These are phyloP conservation scores for Cinara cedri DNA, from an alignment of 2,888 invertebrate genomes.

Conservation along the genomic window DNA sequence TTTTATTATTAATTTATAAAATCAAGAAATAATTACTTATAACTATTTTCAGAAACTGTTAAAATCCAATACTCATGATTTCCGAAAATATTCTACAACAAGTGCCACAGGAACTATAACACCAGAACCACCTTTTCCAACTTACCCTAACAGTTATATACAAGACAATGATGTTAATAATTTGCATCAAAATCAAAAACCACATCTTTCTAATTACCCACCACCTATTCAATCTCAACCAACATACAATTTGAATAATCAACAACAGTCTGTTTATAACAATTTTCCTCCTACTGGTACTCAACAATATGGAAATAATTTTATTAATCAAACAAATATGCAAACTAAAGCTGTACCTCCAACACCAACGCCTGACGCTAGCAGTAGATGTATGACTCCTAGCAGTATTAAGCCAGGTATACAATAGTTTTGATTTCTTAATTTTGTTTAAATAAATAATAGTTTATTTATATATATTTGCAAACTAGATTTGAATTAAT, in stretches of 20 bases:
- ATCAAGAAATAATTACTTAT: neutral
- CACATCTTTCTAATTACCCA: slow-evolving; percentile 10
- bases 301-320: slow-evolving; percentile 31
- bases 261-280: slow-evolving; percentile 15
- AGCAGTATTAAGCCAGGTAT: slow-evolving; percentile 44
- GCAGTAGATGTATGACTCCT: slow-evolving; percentile 44
- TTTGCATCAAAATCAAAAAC: slow-evolving; percentile 12
- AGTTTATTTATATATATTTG: no score
- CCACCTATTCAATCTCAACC: slow-evolving; percentile 24
- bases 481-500: neutral
- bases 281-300: neutral
- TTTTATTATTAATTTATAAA: neutral
- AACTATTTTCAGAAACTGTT: slow-evolving; percentile 27
- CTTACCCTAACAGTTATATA: slow-evolving; percentile 28
- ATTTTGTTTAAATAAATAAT: neutral
- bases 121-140: slow-evolving; percentile 50
- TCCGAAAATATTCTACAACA: slow-evolving; percentile 39
- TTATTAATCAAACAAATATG: slow-evolving; percentile 16
- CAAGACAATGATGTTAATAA: slow-evolving; percentile 9
- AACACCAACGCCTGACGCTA: slow-evolving; percentile 33
- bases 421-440: neutral
- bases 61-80: slow-evolving; percentile 16
- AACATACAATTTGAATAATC: slow-evolving; percentile 14
- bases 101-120: slow-evolving; percentile 50
- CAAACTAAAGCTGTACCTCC: slow-evolving; percentile 30